These are phyloP conservation scores for Sphaerophoria rueppellii DNA, from an alignment of 2,888 invertebrate species.

Conservation along the genomic window DNA sequence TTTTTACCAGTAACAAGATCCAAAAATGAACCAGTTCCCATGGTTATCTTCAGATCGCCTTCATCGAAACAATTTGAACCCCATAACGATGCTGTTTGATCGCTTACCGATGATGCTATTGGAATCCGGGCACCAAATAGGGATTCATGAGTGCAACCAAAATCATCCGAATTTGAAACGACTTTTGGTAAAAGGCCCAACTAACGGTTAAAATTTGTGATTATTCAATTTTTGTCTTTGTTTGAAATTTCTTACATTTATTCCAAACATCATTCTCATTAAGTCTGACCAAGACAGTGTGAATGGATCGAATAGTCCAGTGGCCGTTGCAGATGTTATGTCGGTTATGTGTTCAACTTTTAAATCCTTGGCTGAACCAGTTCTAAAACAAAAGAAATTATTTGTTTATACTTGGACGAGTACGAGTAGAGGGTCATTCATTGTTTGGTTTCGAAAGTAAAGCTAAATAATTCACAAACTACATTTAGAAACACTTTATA, in stretches of 20 bases:
- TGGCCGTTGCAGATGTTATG: slow-evolving; percentile 94
- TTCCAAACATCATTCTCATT: slow-evolving; percentile 87
- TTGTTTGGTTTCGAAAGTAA: no score
- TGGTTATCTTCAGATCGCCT: slow-evolving; percentile 92
- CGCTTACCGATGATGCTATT: slow-evolving; percentile 83
- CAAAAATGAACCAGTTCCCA: slow-evolving; percentile 96
- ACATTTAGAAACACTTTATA: background rate
- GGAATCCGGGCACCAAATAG: slow-evolving; percentile 89
- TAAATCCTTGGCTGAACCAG: slow-evolving; percentile 76
- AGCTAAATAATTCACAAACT: background rate
- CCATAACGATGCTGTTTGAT: slow-evolving; percentile 95
- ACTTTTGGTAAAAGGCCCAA: slow-evolving; percentile 89
- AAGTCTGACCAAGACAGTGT: slow-evolving; percentile 90
- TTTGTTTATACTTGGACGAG: no score
- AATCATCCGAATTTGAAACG: slow-evolving; percentile 89
- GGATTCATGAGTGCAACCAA: slow-evolving; percentile 86
- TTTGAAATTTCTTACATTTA: slow-evolving; percentile 81
- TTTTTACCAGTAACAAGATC: slow-evolving; percentile 90
- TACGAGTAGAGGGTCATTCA: background rate
- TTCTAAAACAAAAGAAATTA: slow-evolving; percentile 65
- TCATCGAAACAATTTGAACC: slow-evolving; percentile 91
- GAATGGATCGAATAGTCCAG: slow-evolving; percentile 97
- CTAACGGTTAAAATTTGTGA: slow-evolving; percentile 81
- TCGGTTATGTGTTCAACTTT: slow-evolving; percentile 89
- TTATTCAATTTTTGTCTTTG: background rate